Percentiles rank a stretch among this genome's conserved stretches.
phyloP scores from a whole-genome alignment of 2,888 invertebrate species.

The Rhagonycha lutea region DNA sequence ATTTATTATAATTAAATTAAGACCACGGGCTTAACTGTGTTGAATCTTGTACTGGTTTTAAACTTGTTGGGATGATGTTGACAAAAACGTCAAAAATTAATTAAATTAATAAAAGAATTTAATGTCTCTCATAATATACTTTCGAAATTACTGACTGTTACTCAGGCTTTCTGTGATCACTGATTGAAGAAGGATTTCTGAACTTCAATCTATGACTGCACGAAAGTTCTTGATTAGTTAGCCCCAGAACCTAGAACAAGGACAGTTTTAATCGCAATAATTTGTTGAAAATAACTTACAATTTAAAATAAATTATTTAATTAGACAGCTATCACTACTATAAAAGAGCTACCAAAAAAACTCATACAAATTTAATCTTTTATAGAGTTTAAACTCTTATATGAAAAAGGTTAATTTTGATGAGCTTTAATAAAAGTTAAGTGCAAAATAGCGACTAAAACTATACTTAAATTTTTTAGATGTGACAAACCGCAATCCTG shows the following conservation, averaged over 20 bases:
- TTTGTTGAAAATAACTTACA: background rate
- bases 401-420: background rate
- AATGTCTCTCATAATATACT: background rate
- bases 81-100: too few species aligned
- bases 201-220: too few species aligned
- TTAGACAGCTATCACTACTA: background rate
- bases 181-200: background rate
- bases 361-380: background rate
- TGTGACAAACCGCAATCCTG: constrained; percentile 53
- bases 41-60: background rate
- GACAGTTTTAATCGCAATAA: too few species aligned
- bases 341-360: too few species aligned
- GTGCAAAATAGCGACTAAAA: background rate
- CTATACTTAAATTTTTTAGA: constrained; percentile 41
- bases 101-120: background rate
- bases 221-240: too few species aligned
- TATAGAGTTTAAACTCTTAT: background rate
- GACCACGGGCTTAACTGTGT: background rate
- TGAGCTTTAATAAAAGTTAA: background rate
- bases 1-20: background rate
- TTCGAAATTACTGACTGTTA: background rate
- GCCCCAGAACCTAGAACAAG: too few species aligned
- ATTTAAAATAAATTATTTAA: background rate
- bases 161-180: background rate
- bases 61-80: background rate